Conservation (phyloP, 2,888 invertebrate genomes). For the Ectemnius cavifrons region DNA sequence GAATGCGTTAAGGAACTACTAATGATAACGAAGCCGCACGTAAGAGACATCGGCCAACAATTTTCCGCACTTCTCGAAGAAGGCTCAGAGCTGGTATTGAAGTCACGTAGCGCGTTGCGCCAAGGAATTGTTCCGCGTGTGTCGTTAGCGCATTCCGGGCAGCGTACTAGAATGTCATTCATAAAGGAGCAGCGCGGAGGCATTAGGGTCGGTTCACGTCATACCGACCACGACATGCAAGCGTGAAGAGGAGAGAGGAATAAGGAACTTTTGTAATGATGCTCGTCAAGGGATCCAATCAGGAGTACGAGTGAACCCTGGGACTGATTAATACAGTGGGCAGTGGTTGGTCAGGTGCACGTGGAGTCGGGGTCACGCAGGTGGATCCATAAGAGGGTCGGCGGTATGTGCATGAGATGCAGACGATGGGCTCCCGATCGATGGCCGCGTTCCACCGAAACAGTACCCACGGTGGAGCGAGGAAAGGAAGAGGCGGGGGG, state of each 20-base stretch:
- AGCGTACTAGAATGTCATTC: conserved; percentile 46
- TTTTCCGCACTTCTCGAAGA: conserved; percentile 42
- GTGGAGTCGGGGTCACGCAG: conserved; percentile 14
- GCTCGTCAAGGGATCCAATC: too few relatives aligned
- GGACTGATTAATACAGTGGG: too few relatives aligned
- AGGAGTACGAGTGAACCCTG: too few relatives aligned
- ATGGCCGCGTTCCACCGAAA: conserved; percentile 7
- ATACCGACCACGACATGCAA: too few relatives aligned
- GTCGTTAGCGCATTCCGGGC: conserved; percentile 42
- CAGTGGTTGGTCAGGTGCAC: conserved; percentile 10
- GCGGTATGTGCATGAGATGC: too few relatives aligned
- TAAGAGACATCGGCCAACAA: conserved; percentile 30
- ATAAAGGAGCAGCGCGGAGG: conserved; percentile 41
- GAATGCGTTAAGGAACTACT: too few relatives aligned
- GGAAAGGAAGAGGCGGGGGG: conserved; percentile 4
- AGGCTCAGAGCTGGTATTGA: conserved; percentile 36
- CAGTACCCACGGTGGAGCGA: not conserved
- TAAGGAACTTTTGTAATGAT: too few relatives aligned
- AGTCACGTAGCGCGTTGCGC: conserved; percentile 50
- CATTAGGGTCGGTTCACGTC: conserved; percentile 21
- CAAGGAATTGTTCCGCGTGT: conserved; percentile 50
- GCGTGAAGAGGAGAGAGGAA: too few relatives aligned
- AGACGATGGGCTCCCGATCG: not conserved
- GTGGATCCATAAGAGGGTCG: conserved; percentile 11
- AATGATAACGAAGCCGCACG: not conserved